Evolutionary conservation across 1,140 invertebrate genomes (phyloP), one percentile per base, ranked within the genome.

Genomic region (Philopotamus ludificatus): DNA sequence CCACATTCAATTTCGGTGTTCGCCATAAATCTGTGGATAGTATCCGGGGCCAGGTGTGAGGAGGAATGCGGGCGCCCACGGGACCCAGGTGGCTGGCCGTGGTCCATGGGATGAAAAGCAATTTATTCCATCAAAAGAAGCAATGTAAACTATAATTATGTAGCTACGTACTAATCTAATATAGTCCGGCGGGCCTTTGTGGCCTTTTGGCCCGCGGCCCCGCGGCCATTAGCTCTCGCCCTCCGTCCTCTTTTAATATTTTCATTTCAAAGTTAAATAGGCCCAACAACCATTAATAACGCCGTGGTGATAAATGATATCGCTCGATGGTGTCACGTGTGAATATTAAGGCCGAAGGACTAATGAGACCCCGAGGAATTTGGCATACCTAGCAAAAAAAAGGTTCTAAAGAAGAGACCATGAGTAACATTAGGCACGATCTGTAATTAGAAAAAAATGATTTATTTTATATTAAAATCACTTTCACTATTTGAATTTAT

Each of bases 61-160:
- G 44, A 47, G 44, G 44, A 47, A 47, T 47, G 44, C 15, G 44
- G 44, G 44, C 44, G 44, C 44, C 44, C 44, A 47, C 44, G 44
- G 44, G 44, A 7, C 53, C 42, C 58, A 54, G 51, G 25, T 18
- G 26, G 44, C 54, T 28, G 49, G 59, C 59, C 47, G 9, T 34
- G 51, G 15, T 26, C 44, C 51, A 41, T 47, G 44, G 61, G 66
- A 58, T 65, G 63, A 65, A 63, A 65, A 57, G 67, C 67, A 68
- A 68, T 68, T 68, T 68, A 55, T 53, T 63, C 67, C 63, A 53
- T 68, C 57, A 68, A 68, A 68, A 58, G 67, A 51, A 61, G 45
- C 58, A 65, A 63, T 64, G 67, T 63, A 65, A 68, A 68, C 67
- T 65, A 50, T 68, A 68, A 68, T 68, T 68, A 68, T 65, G 58